A percentile compares a stretch with the other conserved stretches of the same genome.
These are phyloP conservation scores for Empidonax traillii DNA, from an alignment of 2,113 vertebrate species.

Conservation along the genomic window DNA sequence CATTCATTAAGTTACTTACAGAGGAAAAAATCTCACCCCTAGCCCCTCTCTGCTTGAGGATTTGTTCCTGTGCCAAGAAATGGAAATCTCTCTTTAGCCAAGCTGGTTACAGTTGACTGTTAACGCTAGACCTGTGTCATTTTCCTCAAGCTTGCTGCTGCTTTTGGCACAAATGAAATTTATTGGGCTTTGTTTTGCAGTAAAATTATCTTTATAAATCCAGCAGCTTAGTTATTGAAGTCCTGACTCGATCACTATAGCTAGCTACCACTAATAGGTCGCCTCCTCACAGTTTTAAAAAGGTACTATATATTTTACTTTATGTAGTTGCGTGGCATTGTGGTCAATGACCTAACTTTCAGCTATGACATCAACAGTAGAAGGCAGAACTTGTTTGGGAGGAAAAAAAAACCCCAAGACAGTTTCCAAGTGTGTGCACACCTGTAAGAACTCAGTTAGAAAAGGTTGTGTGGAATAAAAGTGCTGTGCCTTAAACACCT, in stretches of 20 bases:
- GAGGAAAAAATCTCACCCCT: constrained; percentile 79
- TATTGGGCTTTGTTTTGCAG: constrained; percentile 28
- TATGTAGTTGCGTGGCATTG: background rate
- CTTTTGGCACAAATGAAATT: constrained; percentile 56
- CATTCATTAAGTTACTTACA: constrained; percentile 92
- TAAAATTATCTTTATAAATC: constrained; percentile 13
- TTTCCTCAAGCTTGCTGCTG: constrained; percentile 47
- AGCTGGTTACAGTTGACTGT: constrained; percentile 63
- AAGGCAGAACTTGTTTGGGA: background rate
- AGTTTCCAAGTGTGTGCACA: background rate
- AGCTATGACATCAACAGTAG: background rate
- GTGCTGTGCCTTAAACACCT: background rate
- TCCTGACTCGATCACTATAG: background rate
- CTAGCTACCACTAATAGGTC: background rate
- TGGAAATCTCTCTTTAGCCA: constrained; percentile 60
- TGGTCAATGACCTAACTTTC: constrained; percentile 1
- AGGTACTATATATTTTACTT: background rate
- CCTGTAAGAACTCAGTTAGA: background rate
- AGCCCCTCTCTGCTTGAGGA: constrained; percentile 71
- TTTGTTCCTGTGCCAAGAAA: constrained; percentile 73
- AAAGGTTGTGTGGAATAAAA: background rate
- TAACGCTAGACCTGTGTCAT: constrained; percentile 63
- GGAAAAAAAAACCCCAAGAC: background rate
- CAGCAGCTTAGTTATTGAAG: constrained; percentile 45
- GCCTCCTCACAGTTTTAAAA: background rate